phyloP scores from a whole-genome alignment of 2,888 invertebrate species.

The Holacanthella duospinosa region DNA sequence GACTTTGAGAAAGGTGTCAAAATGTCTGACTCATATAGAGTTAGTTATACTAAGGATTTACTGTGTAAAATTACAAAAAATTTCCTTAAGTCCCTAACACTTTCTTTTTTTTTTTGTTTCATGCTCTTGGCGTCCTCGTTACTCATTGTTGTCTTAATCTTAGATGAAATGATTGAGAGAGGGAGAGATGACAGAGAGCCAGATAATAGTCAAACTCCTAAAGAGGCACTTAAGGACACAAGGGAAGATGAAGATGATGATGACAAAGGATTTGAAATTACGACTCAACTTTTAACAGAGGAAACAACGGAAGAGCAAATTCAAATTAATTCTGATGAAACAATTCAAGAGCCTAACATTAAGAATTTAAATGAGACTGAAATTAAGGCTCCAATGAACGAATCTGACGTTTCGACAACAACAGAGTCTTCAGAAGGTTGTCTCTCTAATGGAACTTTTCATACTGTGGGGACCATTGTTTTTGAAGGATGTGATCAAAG shows the following conservation, averaged over 20 bases:
- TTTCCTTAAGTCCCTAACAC: not conserved
- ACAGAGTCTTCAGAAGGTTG: slow-evolving; percentile 20
- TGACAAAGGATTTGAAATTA: not conserved
- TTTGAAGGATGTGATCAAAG: slow-evolving; percentile 64
- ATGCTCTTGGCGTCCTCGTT: not conserved
- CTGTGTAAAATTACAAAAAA: too few relatives aligned
- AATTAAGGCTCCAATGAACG: not conserved
- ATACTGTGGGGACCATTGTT: slow-evolving; percentile 53
- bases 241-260: not conserved
- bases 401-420: not conserved
- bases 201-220: not conserved
- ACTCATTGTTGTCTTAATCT: too few relatives aligned
- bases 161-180: not conserved
- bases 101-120: not conserved
- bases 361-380: not conserved
- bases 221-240: not conserved
- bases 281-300: not conserved
- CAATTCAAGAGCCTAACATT: not conserved
- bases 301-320: not conserved
- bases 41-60: too few relatives aligned
- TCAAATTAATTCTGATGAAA: slow-evolving; percentile 1
- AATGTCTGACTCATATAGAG: too few relatives aligned
- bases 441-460: slow-evolving; percentile 33
- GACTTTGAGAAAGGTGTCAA: too few relatives aligned
- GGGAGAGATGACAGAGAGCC: too few relatives aligned